These are phyloP conservation scores for Anseranas semipalmata DNA, from an alignment of 2,113 vertebrate genomes.

Conservation along the genomic window DNA sequence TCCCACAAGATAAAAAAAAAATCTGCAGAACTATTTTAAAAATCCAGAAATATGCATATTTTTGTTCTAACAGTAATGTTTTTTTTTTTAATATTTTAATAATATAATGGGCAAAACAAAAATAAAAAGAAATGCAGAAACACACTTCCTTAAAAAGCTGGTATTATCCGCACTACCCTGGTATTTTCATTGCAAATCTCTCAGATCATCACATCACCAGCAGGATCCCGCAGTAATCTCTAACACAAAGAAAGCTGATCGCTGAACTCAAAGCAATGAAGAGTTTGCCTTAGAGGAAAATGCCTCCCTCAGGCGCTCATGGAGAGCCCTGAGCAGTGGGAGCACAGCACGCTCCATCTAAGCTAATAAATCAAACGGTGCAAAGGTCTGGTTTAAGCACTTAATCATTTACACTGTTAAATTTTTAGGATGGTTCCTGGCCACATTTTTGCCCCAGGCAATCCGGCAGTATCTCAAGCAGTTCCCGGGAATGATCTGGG, in stretches of 20 bases:
- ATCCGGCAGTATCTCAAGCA: not conserved
- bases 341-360: not conserved
- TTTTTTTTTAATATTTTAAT: not conserved
- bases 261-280: not conserved
- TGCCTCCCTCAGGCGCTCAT: not conserved
- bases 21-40: not conserved
- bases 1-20: not conserved
- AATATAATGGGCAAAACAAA: not conserved
- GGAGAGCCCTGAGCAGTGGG: not conserved
- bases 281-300: not conserved
- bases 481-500: not conserved
- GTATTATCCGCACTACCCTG: not conserved
- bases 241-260: not conserved
- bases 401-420: not conserved
- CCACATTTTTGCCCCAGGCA: not conserved
- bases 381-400: not conserved
- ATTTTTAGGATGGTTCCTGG: slow-evolving; percentile 7
- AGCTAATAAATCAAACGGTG: not conserved
- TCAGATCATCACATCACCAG: not conserved
- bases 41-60: not conserved
- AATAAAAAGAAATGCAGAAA: not conserved
- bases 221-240: not conserved
- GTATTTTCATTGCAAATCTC: not conserved
- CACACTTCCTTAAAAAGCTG: not conserved
- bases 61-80: not conserved